Percentiles rank a stretch among this genome's conserved stretches.
Conservation (phyloP, 2,113 vertebrate species). For the Loxodonta africana region DNA sequence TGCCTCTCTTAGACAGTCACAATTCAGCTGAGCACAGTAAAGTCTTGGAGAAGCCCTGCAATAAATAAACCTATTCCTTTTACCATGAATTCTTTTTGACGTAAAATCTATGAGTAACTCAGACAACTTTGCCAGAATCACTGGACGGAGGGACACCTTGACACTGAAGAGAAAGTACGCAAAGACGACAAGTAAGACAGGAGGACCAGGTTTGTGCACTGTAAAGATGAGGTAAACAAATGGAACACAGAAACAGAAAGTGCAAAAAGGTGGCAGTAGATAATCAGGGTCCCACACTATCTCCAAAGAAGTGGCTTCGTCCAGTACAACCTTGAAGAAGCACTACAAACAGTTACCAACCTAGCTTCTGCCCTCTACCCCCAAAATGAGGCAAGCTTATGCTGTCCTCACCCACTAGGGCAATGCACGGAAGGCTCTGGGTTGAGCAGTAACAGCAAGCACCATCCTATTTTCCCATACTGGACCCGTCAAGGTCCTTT, state of each 20-base stretch:
- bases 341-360: background rate
- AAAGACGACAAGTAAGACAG: background rate
- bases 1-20: background rate
- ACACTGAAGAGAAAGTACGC: background rate
- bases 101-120: background rate
- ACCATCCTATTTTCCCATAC: background rate
- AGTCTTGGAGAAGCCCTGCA: background rate
- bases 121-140: conserved; percentile 27
- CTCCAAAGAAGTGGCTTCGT: background rate
- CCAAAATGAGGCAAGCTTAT: background rate
- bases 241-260: background rate
- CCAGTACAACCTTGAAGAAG: background rate
- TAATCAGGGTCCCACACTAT: background rate
- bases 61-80: background rate
- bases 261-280: background rate
- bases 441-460: background rate
- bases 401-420: background rate
- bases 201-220: background rate
- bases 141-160: background rate
- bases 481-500: background rate
- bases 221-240: background rate
- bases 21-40: background rate
- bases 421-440: background rate
- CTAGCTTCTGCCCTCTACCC: background rate
- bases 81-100: background rate